phyloP scores from a whole-genome alignment of 2,888 invertebrate species.

The Polymixis flavicincta region DNA sequence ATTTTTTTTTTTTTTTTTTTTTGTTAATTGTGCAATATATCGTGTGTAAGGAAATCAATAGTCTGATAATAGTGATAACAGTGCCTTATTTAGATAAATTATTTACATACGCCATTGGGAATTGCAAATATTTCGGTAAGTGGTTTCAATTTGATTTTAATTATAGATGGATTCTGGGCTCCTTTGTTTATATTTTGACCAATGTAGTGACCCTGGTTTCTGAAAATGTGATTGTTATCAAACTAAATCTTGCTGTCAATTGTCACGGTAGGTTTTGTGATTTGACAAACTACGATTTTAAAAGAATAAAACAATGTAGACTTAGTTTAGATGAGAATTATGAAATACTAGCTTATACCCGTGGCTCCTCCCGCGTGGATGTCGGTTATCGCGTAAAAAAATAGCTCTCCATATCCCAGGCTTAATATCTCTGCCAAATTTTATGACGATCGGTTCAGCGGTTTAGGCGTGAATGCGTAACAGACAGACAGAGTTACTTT shows the following conservation, averaged over 20 bases:
- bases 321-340: too few relatives aligned
- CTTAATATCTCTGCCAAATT: too few relatives aligned
- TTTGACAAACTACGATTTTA: not conserved
- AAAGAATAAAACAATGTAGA: not conserved
- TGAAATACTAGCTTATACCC: too few relatives aligned
- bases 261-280: too few relatives aligned
- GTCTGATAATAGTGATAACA: conserved; percentile 78
- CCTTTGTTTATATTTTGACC: not conserved
- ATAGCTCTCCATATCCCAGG: too few relatives aligned
- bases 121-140: conserved; percentile 58
- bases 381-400: too few relatives aligned
- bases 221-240: not conserved
- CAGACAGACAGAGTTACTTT: too few relatives aligned
- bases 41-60: conserved; percentile 66
- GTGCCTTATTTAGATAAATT: conserved; percentile 71
- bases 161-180: not conserved
- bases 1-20: conserved; percentile 2
- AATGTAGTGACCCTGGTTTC: not conserved
- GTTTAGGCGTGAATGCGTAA: too few relatives aligned
- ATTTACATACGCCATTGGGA: conserved; percentile 28
- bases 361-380: too few relatives aligned
- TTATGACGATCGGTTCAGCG: too few relatives aligned
- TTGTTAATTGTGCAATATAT: conserved; percentile 62
- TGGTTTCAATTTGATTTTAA: not conserved
- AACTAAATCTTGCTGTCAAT: not conserved